Conservation (phyloP, 1,140 invertebrate species). For the Stenopsyche tienmushanensis region DNA sequence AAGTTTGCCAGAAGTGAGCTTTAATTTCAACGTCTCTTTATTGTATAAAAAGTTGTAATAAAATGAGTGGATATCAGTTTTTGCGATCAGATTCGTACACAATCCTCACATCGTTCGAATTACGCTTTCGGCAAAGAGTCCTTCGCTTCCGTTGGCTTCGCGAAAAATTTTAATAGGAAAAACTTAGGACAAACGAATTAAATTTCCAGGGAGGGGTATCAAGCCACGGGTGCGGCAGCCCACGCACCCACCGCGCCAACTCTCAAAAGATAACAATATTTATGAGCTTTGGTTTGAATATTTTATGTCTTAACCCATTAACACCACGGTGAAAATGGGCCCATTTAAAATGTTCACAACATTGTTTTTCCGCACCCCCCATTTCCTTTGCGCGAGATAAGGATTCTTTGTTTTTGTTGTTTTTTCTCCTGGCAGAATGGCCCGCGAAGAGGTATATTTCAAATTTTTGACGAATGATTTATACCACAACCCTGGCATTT, state of each 20-base stretch:
- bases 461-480: too few species aligned
- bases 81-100: too few species aligned
- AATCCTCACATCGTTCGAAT: too few species aligned
- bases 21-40: too few species aligned
- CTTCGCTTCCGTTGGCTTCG: too few species aligned
- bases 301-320: conserved; percentile 36
- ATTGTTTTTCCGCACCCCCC: conserved; percentile 31
- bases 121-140: too few species aligned
- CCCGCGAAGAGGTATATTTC: too few species aligned
- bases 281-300: conserved; percentile 38
- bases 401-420: conserved; percentile 23
- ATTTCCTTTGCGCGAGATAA: conserved; percentile 11
- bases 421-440: too few species aligned
- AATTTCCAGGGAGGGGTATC: conserved; percentile 5
- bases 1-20: too few species aligned
- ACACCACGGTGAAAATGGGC: conserved; percentile 18
- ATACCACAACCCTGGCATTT: too few species aligned
- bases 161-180: conserved; percentile 5
- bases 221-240: background rate
- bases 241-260: conserved; percentile 4
- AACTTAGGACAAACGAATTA: conserved; percentile 19
- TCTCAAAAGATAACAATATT: conserved; percentile 36
- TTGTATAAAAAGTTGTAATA: too few species aligned
- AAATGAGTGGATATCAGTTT: too few species aligned
- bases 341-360: conserved; percentile 35